Percentiles rank a stretch among this genome's conserved stretches.
Conservation (phyloP, 2,888 invertebrate species). For the Aphidoletes aphidimyza region DNA sequence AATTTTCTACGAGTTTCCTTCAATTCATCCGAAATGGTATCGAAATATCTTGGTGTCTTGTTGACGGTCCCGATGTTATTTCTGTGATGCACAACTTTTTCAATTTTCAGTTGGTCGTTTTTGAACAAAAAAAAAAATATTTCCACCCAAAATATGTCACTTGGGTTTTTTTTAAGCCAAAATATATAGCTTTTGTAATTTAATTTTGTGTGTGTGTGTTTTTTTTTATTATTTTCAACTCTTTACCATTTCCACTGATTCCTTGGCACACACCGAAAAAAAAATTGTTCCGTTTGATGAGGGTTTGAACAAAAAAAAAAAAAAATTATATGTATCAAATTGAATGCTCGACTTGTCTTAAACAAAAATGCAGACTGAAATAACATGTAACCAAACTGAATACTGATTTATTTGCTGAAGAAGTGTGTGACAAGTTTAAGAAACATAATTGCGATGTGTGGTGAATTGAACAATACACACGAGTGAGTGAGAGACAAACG, state of each 20-base stretch:
- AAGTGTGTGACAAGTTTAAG: neutral
- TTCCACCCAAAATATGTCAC: neutral
- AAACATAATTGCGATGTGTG: conserved; percentile 33
- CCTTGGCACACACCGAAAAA: conserved; percentile 6
- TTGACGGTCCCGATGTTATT: neutral
- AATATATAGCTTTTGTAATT: neutral
- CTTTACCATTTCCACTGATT: neutral
- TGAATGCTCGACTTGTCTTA: neutral
- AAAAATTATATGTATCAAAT: neutral
- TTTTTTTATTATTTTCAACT: neutral
- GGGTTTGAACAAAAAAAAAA: neutral
- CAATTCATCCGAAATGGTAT: neutral
- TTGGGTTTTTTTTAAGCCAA: neutral
- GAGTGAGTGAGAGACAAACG: conserved; percentile 48
- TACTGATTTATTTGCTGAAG: no score
- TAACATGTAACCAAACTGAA: no score
- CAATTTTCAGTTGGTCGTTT: neutral
- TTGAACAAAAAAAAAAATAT: neutral
- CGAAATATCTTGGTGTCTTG: neutral
- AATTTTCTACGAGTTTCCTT: neutral
- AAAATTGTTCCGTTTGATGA: neutral
- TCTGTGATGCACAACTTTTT: neutral
- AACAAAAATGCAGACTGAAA: neutral
- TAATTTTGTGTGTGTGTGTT: neutral
- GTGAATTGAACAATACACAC: neutral